These are phyloP conservation scores for Malurus leucopterus DNA, from an alignment of 2,797 vertebrate genomes.

Conservation along the genomic window DNA sequence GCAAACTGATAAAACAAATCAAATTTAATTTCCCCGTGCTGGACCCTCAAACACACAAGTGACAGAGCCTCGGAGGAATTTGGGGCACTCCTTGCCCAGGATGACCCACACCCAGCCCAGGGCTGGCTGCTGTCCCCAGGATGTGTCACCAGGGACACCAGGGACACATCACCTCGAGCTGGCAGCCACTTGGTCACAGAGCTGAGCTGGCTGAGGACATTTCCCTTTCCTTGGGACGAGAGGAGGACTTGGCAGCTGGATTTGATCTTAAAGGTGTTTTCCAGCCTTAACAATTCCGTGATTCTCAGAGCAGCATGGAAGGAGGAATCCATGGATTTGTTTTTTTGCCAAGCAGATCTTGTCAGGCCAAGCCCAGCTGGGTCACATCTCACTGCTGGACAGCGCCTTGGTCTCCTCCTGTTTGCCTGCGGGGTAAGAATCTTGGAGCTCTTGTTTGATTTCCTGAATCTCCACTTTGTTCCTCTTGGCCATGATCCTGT, in stretches of 20 bases:
- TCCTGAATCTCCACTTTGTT: constrained; percentile 80
- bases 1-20: neutral
- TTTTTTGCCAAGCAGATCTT: neutral
- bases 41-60: neutral
- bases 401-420: neutral
- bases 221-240: neutral
- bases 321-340: neutral
- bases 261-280: neutral
- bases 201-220: neutral
- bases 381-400: neutral
- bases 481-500: constrained; percentile 83
- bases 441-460: constrained; percentile 51
- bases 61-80: neutral
- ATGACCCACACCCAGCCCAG: neutral
- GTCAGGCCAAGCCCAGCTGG: neutral
- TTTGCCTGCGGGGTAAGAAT: neutral
- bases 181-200: neutral
- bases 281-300: neutral
- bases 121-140: neutral
- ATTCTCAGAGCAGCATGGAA: neutral
- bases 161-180: neutral
- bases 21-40: neutral
- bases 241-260: neutral
- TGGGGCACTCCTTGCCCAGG: accelerated
- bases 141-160: neutral